Evolutionary conservation across 2,113 vertebrate genomes (phyloP), one percentile per base, ranked within the genome.

Genomic region (Solea solea): DNA sequence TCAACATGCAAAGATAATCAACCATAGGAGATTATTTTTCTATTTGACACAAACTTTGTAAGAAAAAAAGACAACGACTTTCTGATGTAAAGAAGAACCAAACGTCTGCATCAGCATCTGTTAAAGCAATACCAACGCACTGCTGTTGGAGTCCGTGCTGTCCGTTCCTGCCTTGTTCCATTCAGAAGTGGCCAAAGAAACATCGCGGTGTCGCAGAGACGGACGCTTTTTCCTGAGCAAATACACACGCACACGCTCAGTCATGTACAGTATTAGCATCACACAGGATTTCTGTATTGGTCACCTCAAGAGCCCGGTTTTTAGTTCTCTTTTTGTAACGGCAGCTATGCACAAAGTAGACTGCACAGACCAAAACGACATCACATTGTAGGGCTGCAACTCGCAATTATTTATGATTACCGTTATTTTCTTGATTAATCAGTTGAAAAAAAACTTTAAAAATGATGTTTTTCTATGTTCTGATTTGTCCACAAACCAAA

Each of bases 51-150:
- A 40, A 81, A 64, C 56, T 67, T 58, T 80, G 72, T 76, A 9
- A 21, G 21, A 21, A 21, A 21, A 21, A 21, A 21, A 21, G 1
- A 21, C 21, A 21, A 21, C 21, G 53, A 64, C 69, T 73, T 76
- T 72, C 45, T 3, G 8, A 51, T 73, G 61, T 81, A 46, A 75
- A 81, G 57, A 61, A 40, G 64, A 59, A 84, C 83, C 82, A 73
- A 88, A 89, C 49, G 28, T 89, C 86, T 84, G 80, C 88, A 89
- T 85, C 81, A 87, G 86, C 77, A 78, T 86, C 63, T 88, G 14
- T 66, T 81, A 13, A 84, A 93, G 90, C 92, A 93, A 93, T 92
- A 93, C 79, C 80, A 89, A 76, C 85, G 13, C 44, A 48, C 34
- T 74, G 67, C 77, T 74, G 81, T 84, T 74, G 72, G 66, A 70